Percentiles rank a stretch among this genome's conserved stretches.
These are phyloP conservation scores for Epinotia bilunana DNA, from an alignment of 2,888 invertebrate genomes.

Conservation along the genomic window DNA sequence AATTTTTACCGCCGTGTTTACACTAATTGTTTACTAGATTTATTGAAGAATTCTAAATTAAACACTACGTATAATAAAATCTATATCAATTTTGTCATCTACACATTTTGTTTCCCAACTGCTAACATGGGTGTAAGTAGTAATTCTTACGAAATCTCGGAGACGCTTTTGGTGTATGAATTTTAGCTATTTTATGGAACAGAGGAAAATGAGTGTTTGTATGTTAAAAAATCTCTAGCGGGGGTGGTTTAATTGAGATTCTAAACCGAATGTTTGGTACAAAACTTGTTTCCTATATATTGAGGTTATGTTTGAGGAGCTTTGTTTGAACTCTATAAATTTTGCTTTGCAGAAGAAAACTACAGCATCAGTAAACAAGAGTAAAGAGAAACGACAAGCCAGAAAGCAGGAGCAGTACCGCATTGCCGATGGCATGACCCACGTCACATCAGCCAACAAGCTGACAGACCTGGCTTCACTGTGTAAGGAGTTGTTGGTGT, in stretches of 20 bases:
- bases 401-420: conserved; percentile 85
- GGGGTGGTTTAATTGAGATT: not conserved
- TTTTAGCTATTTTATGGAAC: not conserved
- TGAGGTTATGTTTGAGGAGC: conserved; percentile 23
- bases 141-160: not conserved
- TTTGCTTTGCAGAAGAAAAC: conserved; percentile 78
- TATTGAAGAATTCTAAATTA: conserved; percentile 6
- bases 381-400: conserved; percentile 86
- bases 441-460: conserved; percentile 86
- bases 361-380: conserved; percentile 73
- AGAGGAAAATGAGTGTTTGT: not conserved
- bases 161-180: not conserved
- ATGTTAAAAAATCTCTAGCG: not conserved
- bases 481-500: conserved; percentile 86
- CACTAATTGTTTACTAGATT: conserved; percentile 18
- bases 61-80: conserved; percentile 4
- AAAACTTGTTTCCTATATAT: not conserved
- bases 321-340: not conserved
- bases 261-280: no score
- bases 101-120: not conserved
- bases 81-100: not conserved
- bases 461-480: conserved; percentile 84
- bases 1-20: conserved; percentile 39
- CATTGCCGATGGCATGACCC: conserved; percentile 84
- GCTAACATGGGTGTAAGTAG: conserved; percentile 35